Percentiles rank a stretch among this genome's conserved stretches.
phyloP scores from a whole-genome alignment of 2,113 vertebrate species.

The Xiphophorus hellerii region DNA sequence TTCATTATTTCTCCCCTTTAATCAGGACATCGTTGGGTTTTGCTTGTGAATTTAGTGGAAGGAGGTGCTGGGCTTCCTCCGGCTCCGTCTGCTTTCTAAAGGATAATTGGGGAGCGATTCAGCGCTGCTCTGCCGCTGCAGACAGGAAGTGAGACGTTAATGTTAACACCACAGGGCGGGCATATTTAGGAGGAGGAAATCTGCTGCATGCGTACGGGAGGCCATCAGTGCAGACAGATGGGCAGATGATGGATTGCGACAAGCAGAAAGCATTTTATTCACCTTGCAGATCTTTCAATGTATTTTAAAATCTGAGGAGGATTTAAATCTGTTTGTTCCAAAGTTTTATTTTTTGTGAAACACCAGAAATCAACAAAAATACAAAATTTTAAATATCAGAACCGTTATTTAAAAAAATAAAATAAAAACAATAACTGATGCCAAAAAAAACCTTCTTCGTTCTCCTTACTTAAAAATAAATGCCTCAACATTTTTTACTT shows the following conservation, averaged over 20 bases:
- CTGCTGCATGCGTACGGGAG: slow-evolving; percentile 42
- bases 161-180: slow-evolving; percentile 14
- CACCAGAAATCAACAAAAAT: not conserved
- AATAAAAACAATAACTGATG: not conserved
- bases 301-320: not conserved
- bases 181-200: slow-evolving; percentile 46
- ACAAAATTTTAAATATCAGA: not conserved
- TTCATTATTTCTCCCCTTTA: not conserved
- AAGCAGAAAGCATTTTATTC: not conserved
- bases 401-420: not conserved
- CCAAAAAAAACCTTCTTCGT: not conserved
- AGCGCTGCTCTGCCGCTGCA: slow-evolving; percentile 45
- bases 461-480: no score
- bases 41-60: slow-evolving; percentile 3
- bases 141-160: slow-evolving; percentile 27
- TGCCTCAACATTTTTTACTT: no score
- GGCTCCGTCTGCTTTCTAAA: slow-evolving; percentile 53
- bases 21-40: not conserved
- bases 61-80: slow-evolving; percentile 2
- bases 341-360: not conserved
- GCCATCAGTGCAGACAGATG: slow-evolving; percentile 60
- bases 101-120: slow-evolving; percentile 50
- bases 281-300: no score
- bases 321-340: not conserved
- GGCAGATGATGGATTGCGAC: slow-evolving; percentile 53